A percentile compares a stretch with the other conserved stretches of the same genome.
phyloP scores from a whole-genome alignment of 1,140 invertebrate species.

The Philotrypesis tridentata region DNA sequence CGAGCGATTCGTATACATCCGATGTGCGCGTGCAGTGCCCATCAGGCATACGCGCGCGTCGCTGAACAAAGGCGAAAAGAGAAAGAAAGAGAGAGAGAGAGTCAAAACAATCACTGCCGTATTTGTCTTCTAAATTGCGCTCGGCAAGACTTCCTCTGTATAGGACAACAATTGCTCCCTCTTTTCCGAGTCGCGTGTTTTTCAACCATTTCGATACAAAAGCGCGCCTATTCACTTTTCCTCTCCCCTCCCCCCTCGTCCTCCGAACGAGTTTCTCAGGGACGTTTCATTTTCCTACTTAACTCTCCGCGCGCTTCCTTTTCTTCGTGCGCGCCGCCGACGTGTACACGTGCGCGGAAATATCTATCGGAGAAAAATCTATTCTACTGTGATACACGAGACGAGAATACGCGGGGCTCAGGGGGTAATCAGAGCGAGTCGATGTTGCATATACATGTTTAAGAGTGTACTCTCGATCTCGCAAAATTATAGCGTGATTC shows the following conservation, averaged over 20 bases:
- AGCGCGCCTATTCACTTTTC: no score
- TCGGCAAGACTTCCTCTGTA: no score
- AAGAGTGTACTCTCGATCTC: slow-evolving; percentile 66
- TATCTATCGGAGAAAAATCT: neutral
- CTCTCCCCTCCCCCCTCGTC: no score
- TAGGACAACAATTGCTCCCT: no score
- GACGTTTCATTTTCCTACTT: neutral
- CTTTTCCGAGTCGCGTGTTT: neutral
- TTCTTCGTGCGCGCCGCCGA: no score
- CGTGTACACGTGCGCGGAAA: neutral
- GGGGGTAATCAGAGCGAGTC: slow-evolving; percentile 60
- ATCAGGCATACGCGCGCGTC: no score
- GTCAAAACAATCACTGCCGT: neutral
- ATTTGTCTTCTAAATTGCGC: neutral
- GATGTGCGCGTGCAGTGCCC: no score
- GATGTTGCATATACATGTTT: slow-evolving; percentile 44
- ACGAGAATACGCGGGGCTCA: neutral
- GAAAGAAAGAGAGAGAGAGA: no score
- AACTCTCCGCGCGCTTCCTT: neutral
- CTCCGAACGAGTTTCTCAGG: neutral
- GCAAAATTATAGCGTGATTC: slow-evolving; percentile 67
- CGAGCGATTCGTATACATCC: no score
- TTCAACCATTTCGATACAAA: no score
- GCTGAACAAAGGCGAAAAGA: no score
- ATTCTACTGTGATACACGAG: neutral